phyloP scores from a whole-genome alignment of 2,888 invertebrate species.

The Phytoseiulus persimilis region DNA sequence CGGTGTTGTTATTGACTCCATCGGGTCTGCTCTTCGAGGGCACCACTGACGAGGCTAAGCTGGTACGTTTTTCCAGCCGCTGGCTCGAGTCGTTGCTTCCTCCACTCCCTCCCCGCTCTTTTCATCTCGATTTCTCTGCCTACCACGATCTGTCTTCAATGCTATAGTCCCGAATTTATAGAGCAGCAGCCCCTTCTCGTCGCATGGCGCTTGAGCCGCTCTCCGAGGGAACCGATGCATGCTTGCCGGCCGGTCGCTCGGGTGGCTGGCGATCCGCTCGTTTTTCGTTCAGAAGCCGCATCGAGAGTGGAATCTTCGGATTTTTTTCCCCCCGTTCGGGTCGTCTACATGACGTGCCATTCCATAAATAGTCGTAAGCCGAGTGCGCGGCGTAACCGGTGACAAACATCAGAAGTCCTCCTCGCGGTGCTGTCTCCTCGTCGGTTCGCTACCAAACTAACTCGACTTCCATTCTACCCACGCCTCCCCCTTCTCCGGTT shows the following conservation, averaged over 20 bases:
- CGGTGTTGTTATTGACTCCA: too few relatives aligned
- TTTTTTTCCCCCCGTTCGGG: not conserved
- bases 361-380: not conserved
- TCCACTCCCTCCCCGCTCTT: too few relatives aligned
- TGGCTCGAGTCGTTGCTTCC: too few relatives aligned
- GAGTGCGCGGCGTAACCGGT: not conserved
- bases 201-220: too few relatives aligned
- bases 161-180: not conserved
- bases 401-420: not conserved
- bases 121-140: too few relatives aligned
- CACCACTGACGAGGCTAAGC: not conserved
- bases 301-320: not conserved
- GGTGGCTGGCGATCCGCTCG: too few relatives aligned
- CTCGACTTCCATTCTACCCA: not conserved
- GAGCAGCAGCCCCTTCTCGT: not conserved
- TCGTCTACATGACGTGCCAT: not conserved
- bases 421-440: not conserved
- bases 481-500: not conserved
- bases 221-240: too few relatives aligned
- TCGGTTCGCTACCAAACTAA: not conserved
- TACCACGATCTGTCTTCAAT: too few relatives aligned
- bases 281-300: not conserved
- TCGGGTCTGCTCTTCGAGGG: not conserved
- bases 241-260: too few relatives aligned
- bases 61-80: too few relatives aligned